phyloP scores from a whole-genome alignment of 2,797 vertebrate species.

The Enoplosus armatus region DNA sequence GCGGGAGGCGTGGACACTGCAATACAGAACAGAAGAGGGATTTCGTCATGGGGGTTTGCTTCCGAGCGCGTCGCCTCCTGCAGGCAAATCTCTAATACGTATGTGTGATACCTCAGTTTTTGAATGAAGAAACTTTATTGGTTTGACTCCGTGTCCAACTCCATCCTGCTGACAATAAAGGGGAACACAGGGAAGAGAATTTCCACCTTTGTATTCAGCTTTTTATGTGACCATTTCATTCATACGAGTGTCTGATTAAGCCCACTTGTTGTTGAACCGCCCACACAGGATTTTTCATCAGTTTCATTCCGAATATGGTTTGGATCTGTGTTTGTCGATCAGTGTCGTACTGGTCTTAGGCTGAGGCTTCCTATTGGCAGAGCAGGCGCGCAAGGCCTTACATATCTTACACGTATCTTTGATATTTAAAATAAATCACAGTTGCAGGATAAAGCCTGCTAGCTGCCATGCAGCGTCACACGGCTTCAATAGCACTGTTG shows the following conservation, averaged over 20 bases:
- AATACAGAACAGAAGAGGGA: not conserved
- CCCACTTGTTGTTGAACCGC: no score
- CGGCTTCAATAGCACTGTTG: no score
- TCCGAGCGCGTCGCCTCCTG: not conserved
- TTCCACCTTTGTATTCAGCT: no score
- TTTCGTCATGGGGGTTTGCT: not conserved
- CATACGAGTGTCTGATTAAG: no score
- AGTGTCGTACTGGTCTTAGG: not conserved
- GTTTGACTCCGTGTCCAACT: not conserved
- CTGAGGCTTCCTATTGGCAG: not conserved
- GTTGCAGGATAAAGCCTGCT: no score
- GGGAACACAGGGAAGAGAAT: not conserved
- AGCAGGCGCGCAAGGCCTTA: not conserved
- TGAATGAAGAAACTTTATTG: not conserved
- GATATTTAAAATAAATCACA: not conserved
- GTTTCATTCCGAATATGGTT: not conserved
- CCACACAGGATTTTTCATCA: no score
- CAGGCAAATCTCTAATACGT: not conserved
- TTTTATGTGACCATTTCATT: no score
- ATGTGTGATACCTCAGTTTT: not conserved
- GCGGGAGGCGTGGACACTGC: constrained; percentile 4
- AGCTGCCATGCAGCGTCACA: no score
- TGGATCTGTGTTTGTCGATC: not conserved
- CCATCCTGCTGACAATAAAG: not conserved
- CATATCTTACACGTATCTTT: not conserved